These are phyloP conservation scores for Allophyes oxyacanthae DNA, from an alignment of 2,888 invertebrate species.

Conservation along the genomic window DNA sequence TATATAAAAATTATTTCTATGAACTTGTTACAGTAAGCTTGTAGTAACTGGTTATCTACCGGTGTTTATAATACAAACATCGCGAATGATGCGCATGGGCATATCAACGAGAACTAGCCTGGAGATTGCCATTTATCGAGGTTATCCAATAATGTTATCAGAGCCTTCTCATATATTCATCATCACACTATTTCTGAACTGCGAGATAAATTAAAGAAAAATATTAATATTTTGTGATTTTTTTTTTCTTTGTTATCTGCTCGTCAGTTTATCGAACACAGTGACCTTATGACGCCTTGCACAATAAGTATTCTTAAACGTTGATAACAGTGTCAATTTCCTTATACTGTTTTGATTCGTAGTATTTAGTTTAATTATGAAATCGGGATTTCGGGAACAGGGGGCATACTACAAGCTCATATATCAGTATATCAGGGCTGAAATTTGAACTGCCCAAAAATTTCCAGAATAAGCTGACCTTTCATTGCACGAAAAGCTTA, in stretches of 20 bases:
- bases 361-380: conserved; percentile 36
- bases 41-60: conserved; percentile 17
- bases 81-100: conserved; percentile 28
- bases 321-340: conserved; percentile 75
- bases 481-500: too few relatives aligned
- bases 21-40: conserved; percentile 17
- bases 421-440: too few relatives aligned
- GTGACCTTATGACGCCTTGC: conserved; percentile 80
- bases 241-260: conserved; percentile 72
- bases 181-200: conserved; percentile 64
- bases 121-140: conserved; percentile 45
- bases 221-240: conserved; percentile 69
- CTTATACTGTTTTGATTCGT: conserved; percentile 56
- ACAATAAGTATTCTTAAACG: conserved; percentile 69
- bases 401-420: too few relatives aligned
- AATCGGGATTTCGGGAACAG: conserved; percentile 27
- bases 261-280: conserved; percentile 72
- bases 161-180: conserved; percentile 35
- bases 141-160: conserved; percentile 65
- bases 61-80: conserved; percentile 19
- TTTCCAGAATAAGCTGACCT: too few relatives aligned
- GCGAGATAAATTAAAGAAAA: conserved; percentile 71
- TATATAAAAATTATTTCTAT: conserved; percentile 2
- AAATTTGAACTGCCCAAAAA: too few relatives aligned
- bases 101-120: conserved; percentile 20